Conservation (phyloP, 2,888 invertebrate species). For the Synanthedon andrenaeformis region DNA sequence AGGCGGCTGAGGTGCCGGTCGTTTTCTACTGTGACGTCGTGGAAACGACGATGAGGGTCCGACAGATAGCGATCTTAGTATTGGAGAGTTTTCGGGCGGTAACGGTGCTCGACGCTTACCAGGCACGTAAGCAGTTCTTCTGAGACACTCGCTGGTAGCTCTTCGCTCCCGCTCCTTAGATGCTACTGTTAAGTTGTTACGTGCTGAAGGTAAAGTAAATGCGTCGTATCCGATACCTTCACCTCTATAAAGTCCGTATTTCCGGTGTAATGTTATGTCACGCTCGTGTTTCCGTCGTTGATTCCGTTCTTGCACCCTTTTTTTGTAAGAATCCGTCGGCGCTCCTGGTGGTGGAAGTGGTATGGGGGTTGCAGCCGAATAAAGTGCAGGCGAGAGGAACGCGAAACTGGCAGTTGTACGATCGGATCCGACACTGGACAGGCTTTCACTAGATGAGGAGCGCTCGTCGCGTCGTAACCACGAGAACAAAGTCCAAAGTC, state of each 20-base stretch:
- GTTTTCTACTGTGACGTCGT: conserved; percentile 40
- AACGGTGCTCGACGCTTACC: conserved; percentile 81
- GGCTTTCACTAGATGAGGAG: conserved; percentile 57
- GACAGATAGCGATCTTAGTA: conserved; percentile 17
- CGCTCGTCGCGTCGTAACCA: conserved; percentile 77
- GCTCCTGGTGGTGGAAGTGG: conserved; percentile 64
- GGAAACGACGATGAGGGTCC: conserved; percentile 52
- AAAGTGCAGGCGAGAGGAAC: conserved; percentile 71
- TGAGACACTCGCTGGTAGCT: conserved; percentile 73
- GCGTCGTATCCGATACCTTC: conserved; percentile 46
- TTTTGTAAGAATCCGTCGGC: conserved; percentile 74
- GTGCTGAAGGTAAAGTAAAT: conserved; percentile 39
- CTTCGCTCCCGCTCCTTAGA: conserved; percentile 51
- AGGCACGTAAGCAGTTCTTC: conserved; percentile 76
- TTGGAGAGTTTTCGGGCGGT: conserved; percentile 60
- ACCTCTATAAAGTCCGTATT: conserved; percentile 67
- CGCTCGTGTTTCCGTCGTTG: conserved; percentile 69
- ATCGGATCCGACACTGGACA: conserved; percentile 77
- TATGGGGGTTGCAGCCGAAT: conserved; percentile 42
- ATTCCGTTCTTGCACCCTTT: conserved; percentile 72
- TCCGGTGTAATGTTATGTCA: conserved; percentile 73
- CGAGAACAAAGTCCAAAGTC: conserved; percentile 74
- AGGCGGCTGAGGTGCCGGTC: conserved; percentile 71
- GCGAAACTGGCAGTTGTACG: conserved; percentile 81
- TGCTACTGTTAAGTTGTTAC: conserved; percentile 16